A percentile compares a stretch with the other conserved stretches of the same genome.
These are phyloP conservation scores for Calliopsis andreniformis DNA, from an alignment of 1,140 invertebrate species.

Conservation along the genomic window DNA sequence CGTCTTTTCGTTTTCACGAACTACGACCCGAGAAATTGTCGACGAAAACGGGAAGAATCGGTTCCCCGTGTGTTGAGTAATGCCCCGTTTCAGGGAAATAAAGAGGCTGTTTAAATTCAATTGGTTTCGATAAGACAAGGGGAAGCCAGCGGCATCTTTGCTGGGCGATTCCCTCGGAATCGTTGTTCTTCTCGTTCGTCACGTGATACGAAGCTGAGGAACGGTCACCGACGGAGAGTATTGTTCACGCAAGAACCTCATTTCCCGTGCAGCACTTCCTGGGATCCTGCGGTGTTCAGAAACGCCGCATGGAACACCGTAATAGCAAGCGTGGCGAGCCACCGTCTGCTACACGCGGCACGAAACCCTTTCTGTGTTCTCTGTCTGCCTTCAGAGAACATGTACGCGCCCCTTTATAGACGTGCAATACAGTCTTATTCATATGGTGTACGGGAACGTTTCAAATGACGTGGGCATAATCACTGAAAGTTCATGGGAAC, in stretches of 20 bases:
- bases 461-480: too few species aligned
- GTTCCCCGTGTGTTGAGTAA: too few species aligned
- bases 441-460: too few species aligned
- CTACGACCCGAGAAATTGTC: too few species aligned
- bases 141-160: too few species aligned
- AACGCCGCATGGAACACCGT: slow-evolving; percentile 36
- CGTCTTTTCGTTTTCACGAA: too few species aligned
- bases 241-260: slow-evolving; percentile 73
- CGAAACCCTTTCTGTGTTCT: slow-evolving; percentile 29
- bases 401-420: too few species aligned
- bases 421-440: too few species aligned
- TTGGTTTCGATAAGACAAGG: neutral
- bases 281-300: slow-evolving; percentile 57
- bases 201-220: slow-evolving; percentile 30
- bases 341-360: slow-evolving; percentile 3
- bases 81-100: too few species aligned
- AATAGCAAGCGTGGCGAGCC: slow-evolving; percentile 28
- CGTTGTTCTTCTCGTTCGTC: neutral
- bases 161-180: neutral
- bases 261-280: slow-evolving; percentile 66
- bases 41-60: too few species aligned
- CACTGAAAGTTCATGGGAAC: too few species aligned
- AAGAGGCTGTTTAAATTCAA: neutral
- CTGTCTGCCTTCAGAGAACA: too few species aligned
- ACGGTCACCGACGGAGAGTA: slow-evolving; percentile 30